Evolutionary conservation across 2,797 vertebrate genomes (phyloP), one percentile per base, ranked within the genome.

Genomic region (Epinephelus malabaricus): DNA sequence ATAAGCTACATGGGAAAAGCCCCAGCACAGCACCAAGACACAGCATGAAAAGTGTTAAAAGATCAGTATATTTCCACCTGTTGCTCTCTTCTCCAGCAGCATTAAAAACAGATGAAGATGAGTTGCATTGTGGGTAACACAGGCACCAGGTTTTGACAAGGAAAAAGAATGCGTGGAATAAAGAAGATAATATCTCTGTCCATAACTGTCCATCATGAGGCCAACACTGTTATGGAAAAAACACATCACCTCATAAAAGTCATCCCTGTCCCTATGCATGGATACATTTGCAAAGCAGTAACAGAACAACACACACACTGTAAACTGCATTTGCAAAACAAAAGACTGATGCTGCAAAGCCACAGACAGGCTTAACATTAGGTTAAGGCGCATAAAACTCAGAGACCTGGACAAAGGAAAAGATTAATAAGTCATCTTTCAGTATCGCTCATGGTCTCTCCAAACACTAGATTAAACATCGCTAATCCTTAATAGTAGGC

Each of bases 401-500:
- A 18, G 10, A 45, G 25, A 10, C 6, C 21, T 17, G 34, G 27
- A 69, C 25, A 73, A 14, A 54, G 23, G 23, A 46, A 61, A 45
- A 38, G 53, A 76, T 69, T 58, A 54, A 55, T 46, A 59, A 68
- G 12, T 43, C 34, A 15, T 72, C 53, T 64, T 70, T 56, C 4
- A 19, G 51, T 45, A 11, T 66, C 25, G 67, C 68, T 12, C 17
- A 49, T 17, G 10, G 18, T 55, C 45, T 63, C 27, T 38, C 6
- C 23, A 45, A 62, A 58, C 54, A 63, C 3, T 25, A 71, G 58
- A 79, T 73, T 63, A 77, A 76, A 40, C 46, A 54, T 51, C 21
- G 40, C 45, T 73, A 73, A 81, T 81, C 73, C 69, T 66, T 60
- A 25, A 53, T 8, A 68, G 50, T 11, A 25, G 45, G 1, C 49